phyloP scores from a whole-genome alignment of 2,888 invertebrate species.

The Eupithecia centaureata region DNA sequence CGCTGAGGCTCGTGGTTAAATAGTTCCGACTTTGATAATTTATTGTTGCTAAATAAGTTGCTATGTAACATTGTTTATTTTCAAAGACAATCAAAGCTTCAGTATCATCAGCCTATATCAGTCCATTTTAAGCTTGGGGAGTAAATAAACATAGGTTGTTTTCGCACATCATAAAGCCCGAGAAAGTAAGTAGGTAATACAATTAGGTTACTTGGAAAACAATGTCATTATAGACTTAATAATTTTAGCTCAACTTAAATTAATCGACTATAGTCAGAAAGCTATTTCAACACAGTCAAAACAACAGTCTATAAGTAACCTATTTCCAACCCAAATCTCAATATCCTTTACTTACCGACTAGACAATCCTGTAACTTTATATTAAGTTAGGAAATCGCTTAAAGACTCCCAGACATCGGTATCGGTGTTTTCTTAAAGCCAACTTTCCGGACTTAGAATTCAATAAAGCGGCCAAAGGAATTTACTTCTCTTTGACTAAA shows the following conservation, averaged over 20 bases:
- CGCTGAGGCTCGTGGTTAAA: not conserved
- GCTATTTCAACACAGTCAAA: not conserved
- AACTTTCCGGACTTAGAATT: slow-evolving; percentile 77
- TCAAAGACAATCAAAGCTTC: not conserved
- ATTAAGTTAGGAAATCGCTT: slow-evolving; percentile 74
- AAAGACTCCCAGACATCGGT: slow-evolving; percentile 69
- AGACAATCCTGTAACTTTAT: slow-evolving; percentile 72
- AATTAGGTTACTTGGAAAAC: not conserved
- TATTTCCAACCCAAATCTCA: slow-evolving; percentile 50
- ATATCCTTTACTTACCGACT: slow-evolving; percentile 55
- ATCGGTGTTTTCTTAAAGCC: slow-evolving; percentile 78
- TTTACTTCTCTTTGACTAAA: slow-evolving; percentile 80
- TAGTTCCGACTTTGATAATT: not conserved
- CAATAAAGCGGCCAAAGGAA: slow-evolving; percentile 77
- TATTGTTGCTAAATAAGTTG: not conserved
- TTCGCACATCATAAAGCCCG: not conserved
- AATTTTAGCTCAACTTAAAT: not conserved
- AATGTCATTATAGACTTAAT: not conserved
- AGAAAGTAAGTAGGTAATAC: not conserved
- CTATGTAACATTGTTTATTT: not conserved
- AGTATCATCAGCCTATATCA: too few relatives aligned
- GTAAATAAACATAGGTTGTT: too few relatives aligned
- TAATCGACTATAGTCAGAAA: not conserved
- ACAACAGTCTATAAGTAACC: slow-evolving; percentile 11
- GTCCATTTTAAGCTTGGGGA: too few relatives aligned